Percentiles rank a stretch among this genome's conserved stretches.
phyloP scores from a whole-genome alignment of 2,797 vertebrate genomes.

The Hoplostethus mediterraneus region DNA sequence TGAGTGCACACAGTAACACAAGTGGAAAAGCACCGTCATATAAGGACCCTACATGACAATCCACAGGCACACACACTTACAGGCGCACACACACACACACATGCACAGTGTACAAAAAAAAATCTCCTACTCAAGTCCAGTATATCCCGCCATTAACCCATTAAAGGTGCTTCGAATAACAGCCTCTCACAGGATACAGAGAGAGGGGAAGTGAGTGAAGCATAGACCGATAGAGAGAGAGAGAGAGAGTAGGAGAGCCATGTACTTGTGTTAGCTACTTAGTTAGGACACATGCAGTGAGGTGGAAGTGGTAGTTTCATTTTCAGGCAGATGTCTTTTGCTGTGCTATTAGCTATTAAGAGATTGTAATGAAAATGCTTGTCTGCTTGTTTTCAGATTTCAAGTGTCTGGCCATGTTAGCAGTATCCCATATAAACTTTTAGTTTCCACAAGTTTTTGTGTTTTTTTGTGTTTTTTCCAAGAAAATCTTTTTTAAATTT shows the following conservation, averaged over 20 bases:
- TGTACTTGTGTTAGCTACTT: constrained; percentile 56
- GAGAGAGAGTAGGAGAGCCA: constrained; percentile 46
- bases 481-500: too few relatives aligned
- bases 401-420: too few relatives aligned
- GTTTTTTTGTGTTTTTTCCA: too few relatives aligned
- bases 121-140: constrained; percentile 76
- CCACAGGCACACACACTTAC: constrained; percentile 46
- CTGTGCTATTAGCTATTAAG: constrained; percentile 41
- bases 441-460: too few relatives aligned
- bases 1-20: constrained; percentile 74
- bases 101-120: constrained; percentile 59
- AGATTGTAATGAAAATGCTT: neutral
- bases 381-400: constrained; percentile 16
- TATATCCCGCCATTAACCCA: constrained; percentile 80
- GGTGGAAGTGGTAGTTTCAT: constrained; percentile 30
- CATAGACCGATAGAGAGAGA: constrained; percentile 39
- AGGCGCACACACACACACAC: constrained; percentile 17
- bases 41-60: constrained; percentile 78
- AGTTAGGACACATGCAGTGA: constrained; percentile 58
- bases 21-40: constrained; percentile 76
- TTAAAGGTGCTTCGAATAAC: constrained; percentile 82
- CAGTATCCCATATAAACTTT: too few relatives aligned
- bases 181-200: constrained; percentile 72
- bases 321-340: constrained; percentile 26
- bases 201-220: constrained; percentile 63